Percentiles rank a stretch among this genome's conserved stretches.
phyloP scores from a whole-genome alignment of 2,797 vertebrate genomes.

The Typhlichthys eigenmanni region DNA sequence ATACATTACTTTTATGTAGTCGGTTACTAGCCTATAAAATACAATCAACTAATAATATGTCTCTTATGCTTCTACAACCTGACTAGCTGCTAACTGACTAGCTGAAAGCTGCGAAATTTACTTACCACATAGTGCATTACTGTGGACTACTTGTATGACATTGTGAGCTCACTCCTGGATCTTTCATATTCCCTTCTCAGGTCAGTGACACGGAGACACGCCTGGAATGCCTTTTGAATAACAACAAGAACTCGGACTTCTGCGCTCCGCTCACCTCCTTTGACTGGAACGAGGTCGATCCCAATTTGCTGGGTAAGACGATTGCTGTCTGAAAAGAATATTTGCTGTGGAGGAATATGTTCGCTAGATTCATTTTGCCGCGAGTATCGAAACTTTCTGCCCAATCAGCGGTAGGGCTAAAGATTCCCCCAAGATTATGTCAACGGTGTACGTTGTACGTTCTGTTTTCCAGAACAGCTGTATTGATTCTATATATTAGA shows the following conservation, averaged over 20 bases:
- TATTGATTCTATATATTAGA: too few species aligned
- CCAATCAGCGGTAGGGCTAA: too few species aligned
- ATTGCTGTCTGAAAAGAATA: neutral
- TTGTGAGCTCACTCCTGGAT: neutral
- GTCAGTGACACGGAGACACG: constrained; percentile 97
- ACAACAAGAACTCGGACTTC: constrained; percentile 99
- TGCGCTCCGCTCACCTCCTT: constrained; percentile 97
- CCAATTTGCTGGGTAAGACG: constrained; percentile 91
- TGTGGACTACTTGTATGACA: neutral
- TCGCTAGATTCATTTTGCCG: too few species aligned
- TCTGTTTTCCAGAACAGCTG: too few species aligned
- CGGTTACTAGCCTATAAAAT: too few species aligned
- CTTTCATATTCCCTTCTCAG: constrained; percentile 61
- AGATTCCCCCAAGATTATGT: too few species aligned
- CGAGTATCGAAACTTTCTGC: too few species aligned
- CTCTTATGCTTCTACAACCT: too few species aligned
- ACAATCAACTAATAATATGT: too few species aligned
- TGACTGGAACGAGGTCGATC: constrained; percentile 99
- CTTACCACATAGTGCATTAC: neutral
- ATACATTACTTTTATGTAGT: too few species aligned
- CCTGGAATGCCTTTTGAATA: constrained; percentile 96
- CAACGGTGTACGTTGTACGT: too few species aligned
- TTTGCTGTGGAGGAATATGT: neutral
- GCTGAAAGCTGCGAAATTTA: neutral
- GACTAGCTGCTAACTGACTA: neutral